phyloP scores from a whole-genome alignment of 1,140 invertebrate species.

The Cydia amplana region DNA sequence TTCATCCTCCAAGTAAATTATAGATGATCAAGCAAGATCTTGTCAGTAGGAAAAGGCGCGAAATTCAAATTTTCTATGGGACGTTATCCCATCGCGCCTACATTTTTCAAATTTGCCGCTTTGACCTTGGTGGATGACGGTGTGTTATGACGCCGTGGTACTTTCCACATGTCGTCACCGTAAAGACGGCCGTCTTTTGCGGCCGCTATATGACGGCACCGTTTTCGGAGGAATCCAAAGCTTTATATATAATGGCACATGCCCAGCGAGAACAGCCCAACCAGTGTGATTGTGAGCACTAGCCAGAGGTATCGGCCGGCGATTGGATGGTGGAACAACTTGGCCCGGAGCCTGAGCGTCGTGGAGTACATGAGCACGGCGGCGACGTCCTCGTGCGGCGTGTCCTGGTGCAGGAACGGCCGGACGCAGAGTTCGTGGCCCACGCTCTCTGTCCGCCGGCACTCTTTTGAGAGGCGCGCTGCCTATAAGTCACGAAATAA shows the following conservation, averaged over 20 bases:
- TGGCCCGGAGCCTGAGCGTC: slow-evolving; percentile 85
- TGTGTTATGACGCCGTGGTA: no score
- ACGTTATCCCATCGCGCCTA: no score
- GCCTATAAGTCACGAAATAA: slow-evolving; percentile 80
- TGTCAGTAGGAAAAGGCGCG: no score
- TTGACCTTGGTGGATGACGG: no score
- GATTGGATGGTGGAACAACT: slow-evolving; percentile 86
- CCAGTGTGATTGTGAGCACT: slow-evolving; percentile 80
- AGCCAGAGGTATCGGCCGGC: slow-evolving; percentile 84
- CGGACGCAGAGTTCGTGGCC: slow-evolving; percentile 88
- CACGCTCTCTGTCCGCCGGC: slow-evolving; percentile 83
- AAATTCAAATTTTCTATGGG: no score
- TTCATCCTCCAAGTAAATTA: no score
- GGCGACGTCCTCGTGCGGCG: slow-evolving; percentile 86
- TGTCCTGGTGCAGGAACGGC: slow-evolving; percentile 89
- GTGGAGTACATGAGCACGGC: slow-evolving; percentile 88
- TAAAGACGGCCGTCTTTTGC: no score
- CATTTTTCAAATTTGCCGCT: no score
- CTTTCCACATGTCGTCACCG: no score
- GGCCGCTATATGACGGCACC: no score
- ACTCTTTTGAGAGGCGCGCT: slow-evolving; percentile 87
- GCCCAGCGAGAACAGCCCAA: slow-evolving; percentile 83
- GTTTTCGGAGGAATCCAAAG: no score
- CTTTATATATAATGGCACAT: slow-evolving; percentile 82
- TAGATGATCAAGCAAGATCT: no score